phyloP scores from a whole-genome alignment of 30 jellyfish, hydroid and myxozoan genomes.

The Aurelia sp. region DNA sequence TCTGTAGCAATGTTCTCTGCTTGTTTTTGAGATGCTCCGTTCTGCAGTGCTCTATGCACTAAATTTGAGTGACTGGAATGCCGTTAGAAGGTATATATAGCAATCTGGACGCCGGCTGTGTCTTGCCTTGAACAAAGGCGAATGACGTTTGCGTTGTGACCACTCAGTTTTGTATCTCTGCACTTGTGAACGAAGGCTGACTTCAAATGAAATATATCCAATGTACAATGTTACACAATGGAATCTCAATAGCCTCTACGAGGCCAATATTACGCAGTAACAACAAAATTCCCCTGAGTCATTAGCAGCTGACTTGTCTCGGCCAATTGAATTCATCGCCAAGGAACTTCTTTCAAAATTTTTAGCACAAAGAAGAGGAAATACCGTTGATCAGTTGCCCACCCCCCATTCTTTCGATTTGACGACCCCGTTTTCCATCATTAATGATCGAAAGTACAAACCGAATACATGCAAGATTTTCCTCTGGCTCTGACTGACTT shows the following conservation, averaged over 20 bases:
- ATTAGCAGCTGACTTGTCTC: slow-evolving; percentile 50
- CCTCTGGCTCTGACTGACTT: too few relatives aligned
- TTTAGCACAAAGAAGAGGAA: slow-evolving; percentile 55
- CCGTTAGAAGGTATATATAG: too few relatives aligned
- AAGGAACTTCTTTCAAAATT: slow-evolving; percentile 36
- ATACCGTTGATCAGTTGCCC: slow-evolving; percentile 65
- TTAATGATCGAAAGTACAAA: slow-evolving; percentile 34
- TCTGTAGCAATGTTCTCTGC: too few relatives aligned
- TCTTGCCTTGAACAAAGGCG: slow-evolving; percentile 34
- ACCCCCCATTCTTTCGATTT: slow-evolving; percentile 54
- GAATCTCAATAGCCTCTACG: background rate
- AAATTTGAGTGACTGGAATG: too few relatives aligned
- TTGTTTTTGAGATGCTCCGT: too few relatives aligned
- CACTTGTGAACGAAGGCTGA: background rate
- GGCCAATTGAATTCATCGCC: slow-evolving; percentile 42
- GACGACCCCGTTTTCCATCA: slow-evolving; percentile 4
- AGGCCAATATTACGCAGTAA: slow-evolving; percentile 56
- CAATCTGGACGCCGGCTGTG: slow-evolving; percentile 26
- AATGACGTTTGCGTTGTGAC: slow-evolving; percentile 36
- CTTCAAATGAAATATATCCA: background rate
- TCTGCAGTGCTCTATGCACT: too few relatives aligned
- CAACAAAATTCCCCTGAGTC: slow-evolving; percentile 50
- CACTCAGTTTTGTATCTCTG: slow-evolving; percentile 10
- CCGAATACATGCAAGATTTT: too few relatives aligned
- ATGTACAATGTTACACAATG: too few relatives aligned